phyloP scores from a whole-genome alignment of 1,140 invertebrate genomes.

The Philopotamus ludificatus region DNA sequence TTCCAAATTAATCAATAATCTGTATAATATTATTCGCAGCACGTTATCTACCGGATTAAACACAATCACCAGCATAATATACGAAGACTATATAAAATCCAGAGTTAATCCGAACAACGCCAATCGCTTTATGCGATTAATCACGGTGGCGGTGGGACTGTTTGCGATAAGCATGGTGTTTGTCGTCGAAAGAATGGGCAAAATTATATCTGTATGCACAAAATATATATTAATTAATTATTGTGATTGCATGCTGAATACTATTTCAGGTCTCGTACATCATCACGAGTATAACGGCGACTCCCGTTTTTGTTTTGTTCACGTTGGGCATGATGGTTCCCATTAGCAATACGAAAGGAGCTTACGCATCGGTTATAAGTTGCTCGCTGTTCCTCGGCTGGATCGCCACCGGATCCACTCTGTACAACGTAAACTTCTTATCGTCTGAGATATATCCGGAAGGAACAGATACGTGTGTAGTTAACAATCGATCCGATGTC shows the following conservation, averaged over 20 bases:
- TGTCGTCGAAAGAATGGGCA: conserved; percentile 63
- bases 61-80: conserved; percentile 72
- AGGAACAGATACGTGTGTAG: not conserved
- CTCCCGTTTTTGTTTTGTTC: conserved; percentile 75
- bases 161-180: conserved; percentile 63
- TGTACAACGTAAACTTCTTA: conserved; percentile 9
- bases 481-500: too few species aligned
- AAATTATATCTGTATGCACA: conserved; percentile 60
- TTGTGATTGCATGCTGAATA: too few species aligned
- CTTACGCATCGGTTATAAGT: conserved; percentile 49
- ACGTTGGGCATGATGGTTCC: conserved; percentile 75
- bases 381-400: conserved; percentile 77
- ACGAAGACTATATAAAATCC: conserved; percentile 68
- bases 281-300: conserved; percentile 53
- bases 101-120: conserved; percentile 59
- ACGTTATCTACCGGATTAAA: conserved; percentile 72
- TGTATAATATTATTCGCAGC: conserved; percentile 48
- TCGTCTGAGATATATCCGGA: conserved; percentile 18
- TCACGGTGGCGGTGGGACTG: conserved; percentile 57
- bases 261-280: conserved; percentile 29
- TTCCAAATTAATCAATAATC: not conserved
- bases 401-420: conserved; percentile 53
- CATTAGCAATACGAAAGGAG: conserved; percentile 66
- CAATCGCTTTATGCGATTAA: conserved; percentile 63
- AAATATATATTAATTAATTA: not conserved